Percentiles rank a stretch among this genome's conserved stretches.
These are phyloP conservation scores for Liparis tanakae DNA, from an alignment of 2,797 vertebrate genomes.

Conservation along the genomic window DNA sequence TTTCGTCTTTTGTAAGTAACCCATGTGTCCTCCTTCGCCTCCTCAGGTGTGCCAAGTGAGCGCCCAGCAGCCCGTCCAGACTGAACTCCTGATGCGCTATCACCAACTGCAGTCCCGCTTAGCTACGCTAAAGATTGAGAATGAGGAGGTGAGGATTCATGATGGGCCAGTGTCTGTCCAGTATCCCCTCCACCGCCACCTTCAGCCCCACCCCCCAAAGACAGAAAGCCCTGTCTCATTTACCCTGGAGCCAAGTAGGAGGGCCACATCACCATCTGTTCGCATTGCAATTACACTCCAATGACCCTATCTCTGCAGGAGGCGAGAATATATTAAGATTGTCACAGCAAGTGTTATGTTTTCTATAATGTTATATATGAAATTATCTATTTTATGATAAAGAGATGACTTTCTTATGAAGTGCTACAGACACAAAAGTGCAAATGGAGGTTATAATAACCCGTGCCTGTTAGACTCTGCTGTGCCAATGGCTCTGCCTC, in stretches of 20 bases:
- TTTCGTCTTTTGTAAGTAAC: not conserved
- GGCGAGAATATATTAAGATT: slow-evolving; percentile 54
- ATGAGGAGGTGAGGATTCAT: slow-evolving; percentile 91
- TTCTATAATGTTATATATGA: slow-evolving; percentile 31
- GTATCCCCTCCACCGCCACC: not conserved
- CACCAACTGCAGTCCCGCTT: slow-evolving; percentile 98
- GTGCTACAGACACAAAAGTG: slow-evolving; percentile 39
- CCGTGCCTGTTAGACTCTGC: slow-evolving; percentile 23
- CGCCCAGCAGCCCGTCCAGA: slow-evolving; percentile 98
- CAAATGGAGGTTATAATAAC: slow-evolving; percentile 55
- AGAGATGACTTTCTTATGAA: slow-evolving; percentile 37
- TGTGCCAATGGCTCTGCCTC: slow-evolving; percentile 30
- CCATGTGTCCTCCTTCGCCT: not conserved
- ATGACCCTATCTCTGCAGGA: slow-evolving; percentile 54
- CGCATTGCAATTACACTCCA: slow-evolving; percentile 61
- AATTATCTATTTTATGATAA: slow-evolving; percentile 40
- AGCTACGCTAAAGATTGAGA: slow-evolving; percentile 97
- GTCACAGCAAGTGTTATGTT: slow-evolving; percentile 34
- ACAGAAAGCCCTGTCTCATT: slow-evolving; percentile 37
- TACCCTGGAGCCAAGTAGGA: slow-evolving; percentile 59
- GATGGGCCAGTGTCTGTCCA: slow-evolving; percentile 32
- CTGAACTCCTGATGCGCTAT: slow-evolving; percentile 95
- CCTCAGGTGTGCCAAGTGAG: slow-evolving; percentile 96
- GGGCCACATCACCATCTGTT: slow-evolving; percentile 74
- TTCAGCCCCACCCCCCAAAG: slow-evolving; percentile 6